phyloP scores from a whole-genome alignment of 92 coral and sea anemone genomes.

The Micromussa lordhowensis region DNA sequence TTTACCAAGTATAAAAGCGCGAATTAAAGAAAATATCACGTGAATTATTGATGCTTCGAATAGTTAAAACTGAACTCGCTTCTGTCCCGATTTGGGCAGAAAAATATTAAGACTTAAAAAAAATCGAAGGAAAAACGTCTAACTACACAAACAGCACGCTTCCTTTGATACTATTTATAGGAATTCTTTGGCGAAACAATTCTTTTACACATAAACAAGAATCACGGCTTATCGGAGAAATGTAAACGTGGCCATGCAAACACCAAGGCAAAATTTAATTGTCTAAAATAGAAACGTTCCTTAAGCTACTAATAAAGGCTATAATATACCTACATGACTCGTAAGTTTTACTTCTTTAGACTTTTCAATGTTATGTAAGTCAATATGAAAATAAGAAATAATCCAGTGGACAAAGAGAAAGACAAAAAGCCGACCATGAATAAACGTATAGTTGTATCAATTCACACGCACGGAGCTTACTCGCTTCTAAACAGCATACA shows the following conservation, averaged over 20 bases:
- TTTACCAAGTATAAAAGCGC: constrained; percentile 38
- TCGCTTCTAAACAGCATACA: constrained; percentile 14
- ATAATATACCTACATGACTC: not conserved
- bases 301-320: not conserved
- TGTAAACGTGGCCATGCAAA: constrained; percentile 47
- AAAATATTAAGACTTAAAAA: not conserved
- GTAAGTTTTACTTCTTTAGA: not conserved
- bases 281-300: constrained; percentile 16
- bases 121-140: not conserved
- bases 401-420: not conserved
- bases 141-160: not conserved
- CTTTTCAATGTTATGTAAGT: not conserved
- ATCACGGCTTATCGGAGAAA: constrained; percentile 21
- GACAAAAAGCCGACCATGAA: not conserved
- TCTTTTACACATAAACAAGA: not conserved
- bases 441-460: constrained; percentile 5
- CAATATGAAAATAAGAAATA: not conserved
- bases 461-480: constrained; percentile 10
- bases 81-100: not conserved
- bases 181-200: not conserved
- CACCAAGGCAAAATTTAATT: constrained; percentile 1
- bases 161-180: not conserved
- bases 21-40: constrained; percentile 5
- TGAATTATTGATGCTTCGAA: constrained; percentile 33
- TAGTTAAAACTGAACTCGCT: constrained; percentile 2